phyloP scores from a whole-genome alignment of 2,797 vertebrate species.

The Melopsittacus undulatus region DNA sequence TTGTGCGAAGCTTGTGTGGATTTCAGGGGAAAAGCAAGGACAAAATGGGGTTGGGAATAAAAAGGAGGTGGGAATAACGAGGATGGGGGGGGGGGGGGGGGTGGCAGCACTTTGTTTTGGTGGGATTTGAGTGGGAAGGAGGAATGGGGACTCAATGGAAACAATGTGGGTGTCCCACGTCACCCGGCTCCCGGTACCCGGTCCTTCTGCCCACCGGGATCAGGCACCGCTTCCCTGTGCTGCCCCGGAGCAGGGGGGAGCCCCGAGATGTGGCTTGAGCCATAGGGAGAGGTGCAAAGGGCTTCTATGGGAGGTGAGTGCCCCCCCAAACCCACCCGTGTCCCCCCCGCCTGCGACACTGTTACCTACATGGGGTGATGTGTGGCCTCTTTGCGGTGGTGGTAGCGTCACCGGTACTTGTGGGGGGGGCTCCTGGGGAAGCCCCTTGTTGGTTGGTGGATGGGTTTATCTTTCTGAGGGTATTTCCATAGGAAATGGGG shows the following conservation, averaged over 20 bases:
- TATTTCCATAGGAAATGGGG: not conserved
- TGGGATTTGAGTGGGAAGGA: not conserved
- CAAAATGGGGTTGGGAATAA: not conserved
- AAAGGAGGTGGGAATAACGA: not conserved
- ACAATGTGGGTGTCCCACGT: not conserved
- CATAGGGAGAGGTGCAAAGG: not conserved
- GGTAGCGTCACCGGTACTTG: not conserved
- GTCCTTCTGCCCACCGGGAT: not conserved
- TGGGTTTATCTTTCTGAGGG: not conserved
- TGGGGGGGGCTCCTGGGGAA: not conserved
- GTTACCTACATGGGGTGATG: not conserved
- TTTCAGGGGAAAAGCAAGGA: not conserved
- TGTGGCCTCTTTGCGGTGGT: not conserved
- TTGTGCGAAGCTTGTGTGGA: not conserved
- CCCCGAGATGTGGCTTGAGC: not conserved
- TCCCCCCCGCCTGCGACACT: fast-evolving
- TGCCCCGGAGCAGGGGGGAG: not conserved
- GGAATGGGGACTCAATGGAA: not conserved
- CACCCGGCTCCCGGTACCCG: not conserved
- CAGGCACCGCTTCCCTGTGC: not conserved
- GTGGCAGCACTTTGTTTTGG: not conserved
- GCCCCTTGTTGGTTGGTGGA: not conserved
- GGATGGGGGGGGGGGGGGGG: no score
- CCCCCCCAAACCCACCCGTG: not conserved
- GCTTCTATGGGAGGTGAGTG: not conserved